Evolutionary conservation across 2,888 invertebrate species (phyloP).

Genomic region (Oxytorus armatus): DNA sequence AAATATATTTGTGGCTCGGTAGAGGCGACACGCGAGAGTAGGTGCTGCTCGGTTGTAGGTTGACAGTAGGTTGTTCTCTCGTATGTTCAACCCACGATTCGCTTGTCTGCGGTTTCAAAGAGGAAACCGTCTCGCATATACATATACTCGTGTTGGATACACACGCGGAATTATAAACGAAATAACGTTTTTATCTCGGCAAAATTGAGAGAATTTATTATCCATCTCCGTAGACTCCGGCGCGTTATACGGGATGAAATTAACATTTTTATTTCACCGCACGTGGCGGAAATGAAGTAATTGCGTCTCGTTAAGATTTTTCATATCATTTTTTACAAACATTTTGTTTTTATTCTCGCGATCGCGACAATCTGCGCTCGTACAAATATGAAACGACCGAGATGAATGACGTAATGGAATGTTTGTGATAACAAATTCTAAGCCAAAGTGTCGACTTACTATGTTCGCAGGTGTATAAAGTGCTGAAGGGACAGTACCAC

Average conservation of each 20-base stretch:
- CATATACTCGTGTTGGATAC: slow-evolving; percentile 33
- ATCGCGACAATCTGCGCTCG: background rate
- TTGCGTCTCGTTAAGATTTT: slow-evolving; percentile 2
- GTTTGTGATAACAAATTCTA: slow-evolving; percentile 48
- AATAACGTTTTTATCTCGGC: slow-evolving; percentile 49
- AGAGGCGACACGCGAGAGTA: slow-evolving; percentile 61
- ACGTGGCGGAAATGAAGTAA: slow-evolving; percentile 13
- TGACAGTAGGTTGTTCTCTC: slow-evolving; percentile 68
- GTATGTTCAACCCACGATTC: slow-evolving; percentile 66
- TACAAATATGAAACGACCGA: slow-evolving; percentile 16
- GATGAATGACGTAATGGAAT: slow-evolving; percentile 32
- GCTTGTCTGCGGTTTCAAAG: slow-evolving; percentile 63
- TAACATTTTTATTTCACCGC: slow-evolving; percentile 11
- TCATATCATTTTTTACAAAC: background rate
- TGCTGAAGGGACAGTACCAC: slow-evolving; percentile 81
- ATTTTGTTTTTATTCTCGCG: slow-evolving; percentile 1
- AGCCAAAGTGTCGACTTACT: slow-evolving; percentile 57
- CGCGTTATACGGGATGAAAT: slow-evolving; percentile 25
- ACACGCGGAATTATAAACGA: slow-evolving; percentile 50
- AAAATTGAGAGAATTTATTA: slow-evolving; percentile 49
- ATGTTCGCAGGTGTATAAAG: slow-evolving; percentile 80
- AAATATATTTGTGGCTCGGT: slow-evolving; percentile 46
- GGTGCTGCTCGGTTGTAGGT: slow-evolving; percentile 62
- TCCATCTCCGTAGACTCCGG: slow-evolving; percentile 3
- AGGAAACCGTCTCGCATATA: slow-evolving; percentile 56